These are phyloP conservation scores for Aythya baeri DNA, from an alignment of 2,113 vertebrate species.

Conservation along the genomic window DNA sequence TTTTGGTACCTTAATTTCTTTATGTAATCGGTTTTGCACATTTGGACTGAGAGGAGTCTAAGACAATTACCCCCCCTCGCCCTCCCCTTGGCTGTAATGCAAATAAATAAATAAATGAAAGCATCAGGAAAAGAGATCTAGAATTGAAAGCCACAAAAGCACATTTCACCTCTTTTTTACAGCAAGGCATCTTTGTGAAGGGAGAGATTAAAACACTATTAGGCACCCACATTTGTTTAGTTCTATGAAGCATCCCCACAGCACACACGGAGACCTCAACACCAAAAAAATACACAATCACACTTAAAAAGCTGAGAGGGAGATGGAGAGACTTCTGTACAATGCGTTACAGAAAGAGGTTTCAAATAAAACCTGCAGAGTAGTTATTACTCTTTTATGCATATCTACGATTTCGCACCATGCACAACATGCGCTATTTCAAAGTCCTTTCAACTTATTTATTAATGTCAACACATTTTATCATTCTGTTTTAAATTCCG, in stretches of 20 bases:
- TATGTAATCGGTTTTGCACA: not conserved
- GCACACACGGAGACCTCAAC: conserved; percentile 15
- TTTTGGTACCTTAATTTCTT: not conserved
- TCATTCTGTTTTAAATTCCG: not conserved
- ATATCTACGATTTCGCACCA: conserved; percentile 28
- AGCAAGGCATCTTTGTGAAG: conserved; percentile 26
- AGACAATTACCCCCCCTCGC: not conserved
- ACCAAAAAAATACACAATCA: conserved; percentile 35
- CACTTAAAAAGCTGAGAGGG: conserved; percentile 34
- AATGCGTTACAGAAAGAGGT: conserved; percentile 11
- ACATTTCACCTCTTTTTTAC: not conserved
- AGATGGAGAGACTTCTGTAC: conserved; percentile 33
- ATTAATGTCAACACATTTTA: not conserved
- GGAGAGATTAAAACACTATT: not conserved
- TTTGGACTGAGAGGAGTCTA: not conserved
- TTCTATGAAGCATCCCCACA: conserved; percentile 12
- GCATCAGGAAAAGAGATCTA: not conserved
- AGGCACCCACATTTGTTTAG: too few relatives aligned
- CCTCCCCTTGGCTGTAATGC: not conserved
- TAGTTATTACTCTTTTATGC: not conserved
- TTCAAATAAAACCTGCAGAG: conserved; percentile 22
- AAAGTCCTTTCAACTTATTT: conserved; percentile 68
- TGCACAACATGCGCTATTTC: conserved; percentile 51
- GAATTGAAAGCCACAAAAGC: not conserved
- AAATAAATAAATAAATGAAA: not conserved